phyloP scores from a whole-genome alignment of 2,797 vertebrate genomes.

The Coccyzus lansbergi region DNA sequence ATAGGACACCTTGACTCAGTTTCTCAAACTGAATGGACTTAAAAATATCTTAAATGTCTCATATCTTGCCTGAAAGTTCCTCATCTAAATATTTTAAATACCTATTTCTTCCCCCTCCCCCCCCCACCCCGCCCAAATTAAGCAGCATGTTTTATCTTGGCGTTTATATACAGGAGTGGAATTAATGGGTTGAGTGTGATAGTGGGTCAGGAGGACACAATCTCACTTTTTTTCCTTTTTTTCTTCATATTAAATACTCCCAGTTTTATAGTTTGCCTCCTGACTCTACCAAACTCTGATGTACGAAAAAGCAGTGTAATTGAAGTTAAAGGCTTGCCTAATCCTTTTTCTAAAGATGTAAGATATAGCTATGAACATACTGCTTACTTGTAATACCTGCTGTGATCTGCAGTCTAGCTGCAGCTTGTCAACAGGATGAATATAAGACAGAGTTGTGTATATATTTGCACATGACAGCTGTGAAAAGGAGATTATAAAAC shows the following conservation, averaged over 20 bases:
- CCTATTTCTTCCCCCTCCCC: too few relatives aligned
- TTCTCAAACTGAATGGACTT: background rate
- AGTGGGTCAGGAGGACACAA: background rate
- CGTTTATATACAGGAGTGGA: background rate
- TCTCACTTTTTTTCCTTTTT: background rate
- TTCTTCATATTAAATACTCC: background rate
- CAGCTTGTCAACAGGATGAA: constrained; percentile 12
- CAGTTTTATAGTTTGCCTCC: background rate
- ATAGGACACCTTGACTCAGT: background rate
- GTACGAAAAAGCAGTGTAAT: background rate
- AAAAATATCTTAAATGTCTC: background rate
- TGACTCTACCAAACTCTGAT: background rate
- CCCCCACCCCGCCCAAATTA: too few relatives aligned
- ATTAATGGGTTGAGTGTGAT: background rate
- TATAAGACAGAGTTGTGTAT: background rate
- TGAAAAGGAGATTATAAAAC: constrained; percentile 38
- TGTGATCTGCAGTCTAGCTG: constrained; percentile 30
- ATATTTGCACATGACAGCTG: background rate
- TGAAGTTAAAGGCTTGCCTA: constrained; percentile 21
- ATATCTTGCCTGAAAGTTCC: background rate
- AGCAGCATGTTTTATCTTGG: background rate
- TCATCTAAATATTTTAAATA: background rate
- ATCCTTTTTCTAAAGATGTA: constrained; percentile 22
- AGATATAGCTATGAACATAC: background rate
- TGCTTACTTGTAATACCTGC: constrained; percentile 14